Conservation (phyloP, 2,888 invertebrate genomes). For the Blera fallax region DNA sequence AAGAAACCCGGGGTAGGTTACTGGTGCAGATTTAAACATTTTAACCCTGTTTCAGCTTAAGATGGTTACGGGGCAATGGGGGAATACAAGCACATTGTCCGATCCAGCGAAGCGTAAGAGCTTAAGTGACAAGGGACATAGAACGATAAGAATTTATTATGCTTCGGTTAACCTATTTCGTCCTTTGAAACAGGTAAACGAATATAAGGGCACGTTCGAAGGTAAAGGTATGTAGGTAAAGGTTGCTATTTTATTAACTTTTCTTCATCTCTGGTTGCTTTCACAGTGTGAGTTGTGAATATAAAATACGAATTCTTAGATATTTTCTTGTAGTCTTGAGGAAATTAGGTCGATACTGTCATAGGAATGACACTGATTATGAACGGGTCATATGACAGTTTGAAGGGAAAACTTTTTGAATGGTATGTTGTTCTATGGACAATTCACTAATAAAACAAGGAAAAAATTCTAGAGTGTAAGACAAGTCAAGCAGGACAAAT, state of each 20-base stretch:
- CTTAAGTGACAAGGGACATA: conserved; percentile 68
- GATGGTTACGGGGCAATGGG: not conserved
- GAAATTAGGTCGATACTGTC: conserved; percentile 56
- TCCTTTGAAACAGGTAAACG: conserved; percentile 42
- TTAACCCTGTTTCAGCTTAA: conserved; percentile 38
- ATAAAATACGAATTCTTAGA: conserved; percentile 23
- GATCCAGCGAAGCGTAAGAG: conserved; percentile 54
- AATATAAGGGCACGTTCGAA: conserved; percentile 37
- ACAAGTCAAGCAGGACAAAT: not conserved
- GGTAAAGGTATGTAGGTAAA: conserved; percentile 14
- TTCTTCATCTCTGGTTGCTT: conserved; percentile 38
- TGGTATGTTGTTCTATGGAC: not conserved
- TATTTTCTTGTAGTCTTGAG: conserved; percentile 7
- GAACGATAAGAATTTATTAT: conserved; percentile 67
- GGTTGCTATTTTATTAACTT: conserved; percentile 64
- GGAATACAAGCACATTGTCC: conserved; percentile 54
- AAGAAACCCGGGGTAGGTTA: conserved; percentile 33
- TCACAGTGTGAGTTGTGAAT: conserved; percentile 14
- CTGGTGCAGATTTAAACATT: conserved; percentile 59
- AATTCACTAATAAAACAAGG: not conserved
- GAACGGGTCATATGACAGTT: conserved; percentile 18
- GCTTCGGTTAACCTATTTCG: conserved; percentile 68
- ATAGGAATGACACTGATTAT: conserved; percentile 50
- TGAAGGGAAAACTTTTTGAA: not conserved
- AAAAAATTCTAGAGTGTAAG: not conserved